phyloP scores from a whole-genome alignment of 2,888 invertebrate species.

The Cenopis cana region DNA sequence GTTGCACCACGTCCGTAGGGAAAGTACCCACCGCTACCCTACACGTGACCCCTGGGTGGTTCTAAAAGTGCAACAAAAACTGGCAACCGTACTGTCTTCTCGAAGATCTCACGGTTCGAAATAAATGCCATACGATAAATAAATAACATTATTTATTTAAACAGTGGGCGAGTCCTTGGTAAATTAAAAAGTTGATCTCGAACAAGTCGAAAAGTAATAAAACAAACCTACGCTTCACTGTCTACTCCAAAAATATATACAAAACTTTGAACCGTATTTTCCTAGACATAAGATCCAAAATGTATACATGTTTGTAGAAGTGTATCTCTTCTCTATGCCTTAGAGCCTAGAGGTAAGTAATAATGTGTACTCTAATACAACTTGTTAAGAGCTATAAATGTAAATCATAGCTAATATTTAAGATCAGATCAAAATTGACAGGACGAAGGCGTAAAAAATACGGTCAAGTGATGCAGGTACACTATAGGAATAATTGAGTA shows the following conservation, averaged over 20 bases:
- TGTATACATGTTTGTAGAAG: neutral
- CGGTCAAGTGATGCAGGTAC: neutral
- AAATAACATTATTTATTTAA: too few relatives aligned
- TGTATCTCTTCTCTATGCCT: neutral
- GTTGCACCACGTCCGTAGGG: too few relatives aligned
- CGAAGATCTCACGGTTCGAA: too few relatives aligned
- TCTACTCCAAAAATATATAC: neutral
- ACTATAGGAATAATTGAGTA: too few relatives aligned
- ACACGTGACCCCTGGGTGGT: too few relatives aligned
- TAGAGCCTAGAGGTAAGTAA: too few relatives aligned
- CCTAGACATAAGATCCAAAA: neutral
- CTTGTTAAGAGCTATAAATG: neutral
- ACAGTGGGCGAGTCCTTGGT: constrained; percentile 17
- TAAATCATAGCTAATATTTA: neutral
- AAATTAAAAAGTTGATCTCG: constrained; percentile 20
- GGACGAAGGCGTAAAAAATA: constrained; percentile 9
- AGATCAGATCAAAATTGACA: neutral
- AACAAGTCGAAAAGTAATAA: constrained; percentile 11
- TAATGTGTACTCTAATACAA: neutral
- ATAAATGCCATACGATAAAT: too few relatives aligned
- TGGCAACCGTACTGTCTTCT: too few relatives aligned
- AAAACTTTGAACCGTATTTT: neutral
- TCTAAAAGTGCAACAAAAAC: too few relatives aligned
- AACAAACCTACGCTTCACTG: constrained; percentile 23
- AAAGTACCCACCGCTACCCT: too few relatives aligned